phyloP scores from a whole-genome alignment of 2,888 invertebrate species.

The Pachydiplax longipennis region DNA sequence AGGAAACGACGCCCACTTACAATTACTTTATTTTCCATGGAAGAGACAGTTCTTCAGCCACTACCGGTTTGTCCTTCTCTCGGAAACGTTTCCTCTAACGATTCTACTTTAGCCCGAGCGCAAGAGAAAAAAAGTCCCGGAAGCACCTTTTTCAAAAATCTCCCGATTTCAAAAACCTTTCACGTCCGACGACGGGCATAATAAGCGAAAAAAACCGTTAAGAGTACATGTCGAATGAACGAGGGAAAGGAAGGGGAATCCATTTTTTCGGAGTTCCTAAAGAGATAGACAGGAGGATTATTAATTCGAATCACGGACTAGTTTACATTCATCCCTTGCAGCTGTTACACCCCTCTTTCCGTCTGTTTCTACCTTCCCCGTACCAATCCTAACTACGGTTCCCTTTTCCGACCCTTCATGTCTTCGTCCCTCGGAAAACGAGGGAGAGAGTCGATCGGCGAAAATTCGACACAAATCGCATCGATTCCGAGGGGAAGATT shows the following conservation, averaged over 20 bases:
- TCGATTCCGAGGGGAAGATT: neutral
- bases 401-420: neutral
- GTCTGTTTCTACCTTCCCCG: neutral
- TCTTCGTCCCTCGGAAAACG: neutral
- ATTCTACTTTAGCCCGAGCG: no score
- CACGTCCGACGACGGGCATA: no score
- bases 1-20: no score
- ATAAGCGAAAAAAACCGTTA: no score
- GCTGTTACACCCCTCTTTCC: neutral
- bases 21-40: no score
- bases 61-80: no score
- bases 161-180: no score
- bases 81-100: no score
- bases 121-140: no score
- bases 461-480: neutral
- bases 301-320: constrained; percentile 35
- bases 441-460: neutral
- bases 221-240: neutral
- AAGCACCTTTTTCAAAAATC: no score
- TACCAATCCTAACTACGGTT: neutral
- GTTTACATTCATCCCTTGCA: constrained; percentile 33
- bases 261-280: neutral
- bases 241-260: neutral
- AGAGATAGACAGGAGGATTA: neutral
- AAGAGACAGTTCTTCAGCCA: no score